Base-by-base conservation (phyloP, 2,113 vertebrate genomes). In the Melanostigma gelatinosum region DNA sequence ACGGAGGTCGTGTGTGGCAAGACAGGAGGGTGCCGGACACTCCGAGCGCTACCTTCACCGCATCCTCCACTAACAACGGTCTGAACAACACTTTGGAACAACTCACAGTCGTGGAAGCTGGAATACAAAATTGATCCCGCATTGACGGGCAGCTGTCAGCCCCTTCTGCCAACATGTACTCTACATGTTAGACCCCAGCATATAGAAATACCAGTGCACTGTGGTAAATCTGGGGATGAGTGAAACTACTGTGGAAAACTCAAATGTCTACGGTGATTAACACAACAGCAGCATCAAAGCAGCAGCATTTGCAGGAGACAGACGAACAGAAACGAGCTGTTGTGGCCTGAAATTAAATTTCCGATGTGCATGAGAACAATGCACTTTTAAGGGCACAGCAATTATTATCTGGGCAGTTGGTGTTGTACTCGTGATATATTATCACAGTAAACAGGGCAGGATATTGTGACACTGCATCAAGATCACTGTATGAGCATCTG, bases 41-140 rank as follows among this genome's bases (percentile, higher is more conserved):
- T 84, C 92, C 6, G 93, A 94, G 15, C 91, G 82, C 57, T 94
- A 94, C 87, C 92, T 95, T 50, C 94, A 94, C 85, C 91, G 80
- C 38, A 88, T 94, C 73, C 86, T 93, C 46, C 93, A 93, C 80
- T 93, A 68, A 93, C 46, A 9, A 13, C 8, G 3, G 24, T 34
- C 44, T 32, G 7, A 50, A 68, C 1, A 42, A 24, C 27, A 2
- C 55, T 72, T 42, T 67, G 60, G 40, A 50, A 18, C 18, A 40
- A 38, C 34, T 62, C 34, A 34, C 16, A 55, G 36, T 22, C 12
- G 16, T n/a, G 50, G 38, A 61, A 72, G 22, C 29, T 15, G 13
- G 46, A 40, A 66, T 6, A 73, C 10, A 8, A 8, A 13, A 72
- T 8, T 22, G 24, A 50, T 65, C 52, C 22, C 71, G n/a, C 13